Evolutionary conservation across 2,113 vertebrate species (phyloP), one percentile per base, ranked within the genome.

Genomic region (Plotosus lineatus): DNA sequence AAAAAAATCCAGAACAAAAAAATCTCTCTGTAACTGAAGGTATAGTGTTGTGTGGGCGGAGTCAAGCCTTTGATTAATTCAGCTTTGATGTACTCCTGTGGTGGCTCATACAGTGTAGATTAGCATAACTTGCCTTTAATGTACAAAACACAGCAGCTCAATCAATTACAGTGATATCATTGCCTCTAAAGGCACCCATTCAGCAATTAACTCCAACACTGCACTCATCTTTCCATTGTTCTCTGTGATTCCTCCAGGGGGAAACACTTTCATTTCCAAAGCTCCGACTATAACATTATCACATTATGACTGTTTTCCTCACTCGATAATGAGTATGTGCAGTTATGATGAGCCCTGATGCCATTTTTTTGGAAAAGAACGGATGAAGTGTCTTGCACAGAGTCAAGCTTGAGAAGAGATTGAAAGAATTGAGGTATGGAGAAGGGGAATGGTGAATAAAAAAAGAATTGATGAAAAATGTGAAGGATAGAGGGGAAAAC

Each of bases 141-240:
- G 65, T 69, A 46, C 65, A 15, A 69, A 38, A 69, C 23, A 69
- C 65, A 44, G 65, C 65, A 17, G 65, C 40, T 69, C 65, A 44
- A 44, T 69, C 40, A 69, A 69, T 69, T 69, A 69, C 65, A 26
- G 40, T 1, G 6, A 26, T 46, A 44, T 69, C 65, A 44, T 44
- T 26, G 65, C 65, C 65, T 69, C 65, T 69, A 26, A 69, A 44
- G 23, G 44, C 14, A 2, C 40, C 26, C 40, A 15, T 44, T 69
- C 65, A 44, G 12, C 40, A 69, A 46, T 69, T 69, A 69, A 44
- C 65, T 69, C 65, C 40, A 26, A 44, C 65, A 69, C 65, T 26
- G 40, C 65, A 44, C 40, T 69, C 65, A 44, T 69, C 65, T 69
- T 69, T 69, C 40, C 44, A 44, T 69, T 69, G 40, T 69, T 69